Conservation (phyloP, 92 coral and sea anemone genomes). For the Phenganax marumi region DNA sequence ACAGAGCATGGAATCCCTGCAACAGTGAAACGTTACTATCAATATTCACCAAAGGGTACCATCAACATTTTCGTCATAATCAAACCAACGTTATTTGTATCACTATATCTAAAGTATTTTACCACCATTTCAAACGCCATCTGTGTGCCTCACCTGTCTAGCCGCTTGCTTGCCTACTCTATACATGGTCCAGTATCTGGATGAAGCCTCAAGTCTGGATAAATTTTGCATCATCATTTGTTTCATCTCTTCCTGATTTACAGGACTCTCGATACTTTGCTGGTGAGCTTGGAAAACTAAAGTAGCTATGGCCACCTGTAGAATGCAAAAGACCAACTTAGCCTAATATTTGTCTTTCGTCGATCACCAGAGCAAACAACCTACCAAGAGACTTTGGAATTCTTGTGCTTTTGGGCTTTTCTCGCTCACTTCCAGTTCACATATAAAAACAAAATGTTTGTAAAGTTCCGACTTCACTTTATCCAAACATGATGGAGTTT, state of each 20-base stretch:
- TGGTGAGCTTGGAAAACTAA: slow-evolving; percentile 86
- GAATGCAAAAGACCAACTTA: background rate
- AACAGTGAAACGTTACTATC: background rate
- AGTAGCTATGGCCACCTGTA: slow-evolving; percentile 81
- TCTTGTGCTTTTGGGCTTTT: slow-evolving; percentile 32
- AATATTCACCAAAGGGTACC: background rate
- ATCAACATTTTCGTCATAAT: background rate
- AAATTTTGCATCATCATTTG: slow-evolving; percentile 58
- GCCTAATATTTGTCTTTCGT: background rate
- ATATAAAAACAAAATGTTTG: slow-evolving; percentile 59
- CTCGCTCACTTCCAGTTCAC: slow-evolving; percentile 35
- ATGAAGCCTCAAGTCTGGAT: slow-evolving; percentile 53
- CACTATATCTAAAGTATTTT: background rate
- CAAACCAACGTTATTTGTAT: background rate
- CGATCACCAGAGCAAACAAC: background rate
- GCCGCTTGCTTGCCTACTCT: slow-evolving; percentile 91
- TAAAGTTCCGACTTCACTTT: slow-evolving; percentile 63
- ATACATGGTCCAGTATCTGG: slow-evolving; percentile 81
- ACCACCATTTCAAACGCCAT: background rate
- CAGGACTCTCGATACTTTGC: slow-evolving; percentile 36
- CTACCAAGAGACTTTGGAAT: slow-evolving; percentile 44
- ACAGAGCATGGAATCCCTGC: slow-evolving; percentile 84
- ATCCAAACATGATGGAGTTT: slow-evolving; percentile 71
- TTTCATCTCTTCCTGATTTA: slow-evolving; percentile 56
- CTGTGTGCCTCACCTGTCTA: slow-evolving; percentile 63